phyloP scores from a whole-genome alignment of 1,140 invertebrate species.

The Oncopodura yosiiana region DNA sequence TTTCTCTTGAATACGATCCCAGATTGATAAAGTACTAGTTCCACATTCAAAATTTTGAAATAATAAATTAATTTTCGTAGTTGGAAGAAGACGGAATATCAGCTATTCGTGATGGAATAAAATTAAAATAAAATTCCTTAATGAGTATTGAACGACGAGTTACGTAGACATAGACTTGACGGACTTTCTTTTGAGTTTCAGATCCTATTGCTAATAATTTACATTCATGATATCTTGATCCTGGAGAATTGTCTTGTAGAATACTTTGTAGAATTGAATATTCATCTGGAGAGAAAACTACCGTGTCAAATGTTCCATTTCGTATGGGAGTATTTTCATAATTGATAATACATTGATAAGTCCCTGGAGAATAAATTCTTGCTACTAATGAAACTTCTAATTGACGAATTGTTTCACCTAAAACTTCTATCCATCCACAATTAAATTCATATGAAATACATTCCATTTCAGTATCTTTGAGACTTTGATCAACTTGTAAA shows the following conservation, averaged over 20 bases:
- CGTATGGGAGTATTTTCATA: constrained; percentile 16
- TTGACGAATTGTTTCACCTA: not conserved
- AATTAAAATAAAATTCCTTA: constrained; percentile 82
- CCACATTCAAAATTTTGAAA: constrained; percentile 2
- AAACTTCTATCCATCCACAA: not conserved
- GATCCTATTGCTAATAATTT: constrained; percentile 12
- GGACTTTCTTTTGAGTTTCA: constrained; percentile 49
- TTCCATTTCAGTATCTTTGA: not conserved
- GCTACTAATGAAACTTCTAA: constrained; percentile 2
- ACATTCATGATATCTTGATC: constrained; percentile 20
- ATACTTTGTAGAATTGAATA: constrained; percentile 15
- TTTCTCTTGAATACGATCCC: constrained; percentile 23
- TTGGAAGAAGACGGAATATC: constrained; percentile 81
- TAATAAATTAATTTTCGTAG: constrained; percentile 58
- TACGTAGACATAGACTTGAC: constrained; percentile 77
- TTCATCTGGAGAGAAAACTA: constrained; percentile 25
- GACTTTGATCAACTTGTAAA: constrained; percentile 15
- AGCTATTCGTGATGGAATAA: constrained; percentile 81
- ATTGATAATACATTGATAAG: constrained; percentile 23
- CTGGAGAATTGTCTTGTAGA: constrained; percentile 18
- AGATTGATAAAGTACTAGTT: constrained; percentile 10
- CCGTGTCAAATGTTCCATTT: constrained; percentile 30
- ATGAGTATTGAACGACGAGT: constrained; percentile 77
- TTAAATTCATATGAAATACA: constrained; percentile 8
- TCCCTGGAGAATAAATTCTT: constrained; percentile 16